Evolutionary conservation across 2,888 invertebrate species (phyloP).

Genomic region (Mactromeris polynyma): DNA sequence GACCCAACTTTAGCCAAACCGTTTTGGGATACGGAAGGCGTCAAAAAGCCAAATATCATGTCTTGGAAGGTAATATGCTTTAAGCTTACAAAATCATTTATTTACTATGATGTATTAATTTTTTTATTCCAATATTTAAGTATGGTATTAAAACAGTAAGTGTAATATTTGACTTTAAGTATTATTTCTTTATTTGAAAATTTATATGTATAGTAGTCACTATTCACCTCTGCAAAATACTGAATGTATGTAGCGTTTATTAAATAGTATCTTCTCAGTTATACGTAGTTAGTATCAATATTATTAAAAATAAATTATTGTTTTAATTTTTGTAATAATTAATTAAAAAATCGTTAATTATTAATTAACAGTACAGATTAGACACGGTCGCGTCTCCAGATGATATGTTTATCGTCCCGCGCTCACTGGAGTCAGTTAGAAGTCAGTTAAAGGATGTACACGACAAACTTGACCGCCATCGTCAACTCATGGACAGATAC

Average conservation of each 20-base stretch:
- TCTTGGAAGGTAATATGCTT: slow-evolving; percentile 82
- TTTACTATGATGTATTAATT: too few relatives aligned
- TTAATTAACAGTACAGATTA: slow-evolving; percentile 77
- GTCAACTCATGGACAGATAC: slow-evolving; percentile 83
- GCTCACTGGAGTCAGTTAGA: slow-evolving; percentile 76
- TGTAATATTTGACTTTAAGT: too few relatives aligned
- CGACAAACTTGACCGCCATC: slow-evolving; percentile 81
- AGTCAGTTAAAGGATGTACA: slow-evolving; percentile 78
- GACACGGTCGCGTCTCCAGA: slow-evolving; percentile 77
- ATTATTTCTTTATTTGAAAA: too few relatives aligned
- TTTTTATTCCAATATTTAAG: too few relatives aligned
- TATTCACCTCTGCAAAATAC: too few relatives aligned
- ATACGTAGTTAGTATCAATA: too few relatives aligned
- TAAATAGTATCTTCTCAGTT: too few relatives aligned
- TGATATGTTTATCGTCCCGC: slow-evolving; percentile 78
- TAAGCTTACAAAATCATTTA: too few relatives aligned
- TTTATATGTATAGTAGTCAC: too few relatives aligned
- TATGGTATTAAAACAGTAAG: too few relatives aligned
- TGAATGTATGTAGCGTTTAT: too few relatives aligned
- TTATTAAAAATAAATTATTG: background rate
- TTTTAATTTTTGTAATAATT: background rate
- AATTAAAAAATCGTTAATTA: background rate
- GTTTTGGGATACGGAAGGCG: slow-evolving; percentile 77
- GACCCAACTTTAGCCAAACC: slow-evolving; percentile 65
- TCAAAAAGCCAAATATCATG: slow-evolving; percentile 79